Conservation (phyloP, 2,888 invertebrate genomes). For the Tetramorium bicarinatum region DNA sequence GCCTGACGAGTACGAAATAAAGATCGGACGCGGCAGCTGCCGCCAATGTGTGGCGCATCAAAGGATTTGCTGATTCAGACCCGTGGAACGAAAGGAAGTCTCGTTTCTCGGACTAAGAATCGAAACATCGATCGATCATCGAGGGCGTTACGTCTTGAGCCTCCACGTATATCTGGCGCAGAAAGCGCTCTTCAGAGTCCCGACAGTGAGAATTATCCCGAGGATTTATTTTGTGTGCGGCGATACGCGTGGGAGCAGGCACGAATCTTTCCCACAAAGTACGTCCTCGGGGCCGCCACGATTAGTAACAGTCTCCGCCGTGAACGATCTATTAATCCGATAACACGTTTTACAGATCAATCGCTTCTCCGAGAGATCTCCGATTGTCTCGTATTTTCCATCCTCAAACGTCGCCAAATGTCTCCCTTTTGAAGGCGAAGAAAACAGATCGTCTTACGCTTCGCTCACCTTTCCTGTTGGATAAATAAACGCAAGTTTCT, state of each 20-base stretch:
- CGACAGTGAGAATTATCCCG: constrained; percentile 59
- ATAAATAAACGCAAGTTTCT: not conserved
- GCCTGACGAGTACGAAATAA: constrained; percentile 70
- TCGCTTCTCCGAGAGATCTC: not conserved
- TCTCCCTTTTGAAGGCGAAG: not conserved
- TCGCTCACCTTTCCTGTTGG: not conserved
- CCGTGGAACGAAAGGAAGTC: constrained; percentile 64
- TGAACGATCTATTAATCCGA: constrained; percentile 41
- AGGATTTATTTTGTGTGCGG: constrained; percentile 68
- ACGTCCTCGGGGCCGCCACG: not conserved
- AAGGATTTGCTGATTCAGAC: constrained; percentile 80
- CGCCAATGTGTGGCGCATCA: constrained; percentile 71
- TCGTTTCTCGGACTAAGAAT: constrained; percentile 71
- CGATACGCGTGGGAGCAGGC: constrained; percentile 66
- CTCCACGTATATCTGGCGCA: constrained; percentile 60
- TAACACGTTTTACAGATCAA: constrained; percentile 1
- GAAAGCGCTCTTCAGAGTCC: constrained; percentile 47
- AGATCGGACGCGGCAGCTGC: constrained; percentile 76
- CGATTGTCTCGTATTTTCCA: constrained; percentile 4
- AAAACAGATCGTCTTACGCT: constrained; percentile 1
- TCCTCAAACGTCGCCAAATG: not conserved
- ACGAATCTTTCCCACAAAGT: constrained; percentile 35
- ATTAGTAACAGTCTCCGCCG: not conserved
- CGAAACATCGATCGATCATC: constrained; percentile 77
- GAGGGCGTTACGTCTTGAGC: constrained; percentile 73